Evolutionary conservation across 1,140 invertebrate species (phyloP), one percentile per base, ranked within the genome.

Genomic region (Ostrea denselamellosa): DNA sequence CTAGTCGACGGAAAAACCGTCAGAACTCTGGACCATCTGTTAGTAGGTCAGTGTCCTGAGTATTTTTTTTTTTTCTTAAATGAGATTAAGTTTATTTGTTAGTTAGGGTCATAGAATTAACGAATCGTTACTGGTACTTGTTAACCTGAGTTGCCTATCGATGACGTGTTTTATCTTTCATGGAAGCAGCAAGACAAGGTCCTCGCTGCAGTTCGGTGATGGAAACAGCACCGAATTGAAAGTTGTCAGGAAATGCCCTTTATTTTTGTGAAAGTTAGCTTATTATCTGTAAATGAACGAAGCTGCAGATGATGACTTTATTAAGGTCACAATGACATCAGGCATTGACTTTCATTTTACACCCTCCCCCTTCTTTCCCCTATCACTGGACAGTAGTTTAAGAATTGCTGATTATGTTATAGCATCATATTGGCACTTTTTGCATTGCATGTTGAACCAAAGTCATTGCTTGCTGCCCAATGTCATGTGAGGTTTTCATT

Each of bases 91-190:
- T 77, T 34, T 28, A 12, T 77, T 14, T 25, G 25, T 28, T 28
- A 34, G 10, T 28, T 14, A 34, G 22, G 14, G 25, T 77, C 28
- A 77, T 25, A 34, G 25, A 34, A 28, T 14, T 22, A 28, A 17
- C 68, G 25, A 28, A 77, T 34, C 28, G 68, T 77, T 77, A 25
- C 5, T 77, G 68, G 28, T 77, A 14, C 68, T 12, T 8, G 22
- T 22, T 25, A 77, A 28, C 68, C 22, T 77, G 25, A 77, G 68
- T 77, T 77, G 25, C 14, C 12, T 77, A 77, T 77, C 68, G 68
- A 77, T 77, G 68, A 77, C 68, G 68, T 77, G 68, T 77, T 77
- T 77, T 77, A 77, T 77, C 68, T 34, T 77, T 77, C 68, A 77
- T 77, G 68, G 68, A 77, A 77, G 68, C 68, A 77, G 68, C 56